Evolutionary conservation across 2,113 vertebrate genomes (phyloP).

Genomic region (Esox niger): DNA sequence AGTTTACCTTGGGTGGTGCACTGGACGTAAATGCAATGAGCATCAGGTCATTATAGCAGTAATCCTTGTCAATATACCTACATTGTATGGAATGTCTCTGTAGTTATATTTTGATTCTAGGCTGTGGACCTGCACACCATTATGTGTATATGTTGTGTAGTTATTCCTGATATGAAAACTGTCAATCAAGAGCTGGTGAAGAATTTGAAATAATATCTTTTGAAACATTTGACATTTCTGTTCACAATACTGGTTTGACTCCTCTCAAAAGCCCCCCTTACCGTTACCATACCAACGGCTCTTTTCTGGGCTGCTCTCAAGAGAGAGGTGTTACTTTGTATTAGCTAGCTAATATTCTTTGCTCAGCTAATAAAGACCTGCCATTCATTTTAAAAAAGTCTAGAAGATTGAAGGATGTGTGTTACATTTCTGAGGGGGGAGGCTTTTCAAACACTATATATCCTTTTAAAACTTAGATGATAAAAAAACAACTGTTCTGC

Average conservation of each 20-base stretch:
- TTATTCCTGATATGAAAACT: neutral
- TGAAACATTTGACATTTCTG: neutral
- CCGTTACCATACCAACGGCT: too few species aligned
- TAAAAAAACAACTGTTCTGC: too few species aligned
- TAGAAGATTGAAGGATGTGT: too few species aligned
- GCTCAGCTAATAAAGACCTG: too few species aligned
- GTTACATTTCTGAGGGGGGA: too few species aligned
- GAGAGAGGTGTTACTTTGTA: too few species aligned
- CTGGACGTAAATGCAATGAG: neutral
- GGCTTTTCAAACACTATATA: too few species aligned
- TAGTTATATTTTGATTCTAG: neutral
- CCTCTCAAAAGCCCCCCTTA: neutral
- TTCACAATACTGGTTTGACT: neutral
- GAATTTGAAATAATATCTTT: neutral
- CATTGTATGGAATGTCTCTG: too few species aligned
- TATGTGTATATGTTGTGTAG: neutral
- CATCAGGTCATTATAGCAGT: conserved; percentile 22
- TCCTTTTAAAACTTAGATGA: too few species aligned
- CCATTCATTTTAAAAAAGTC: too few species aligned
- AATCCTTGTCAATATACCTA: conserved; percentile 20
- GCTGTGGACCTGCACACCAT: neutral
- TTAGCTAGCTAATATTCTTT: too few species aligned
- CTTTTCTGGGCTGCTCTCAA: too few species aligned
- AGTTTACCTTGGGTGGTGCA: neutral
- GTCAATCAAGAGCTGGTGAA: neutral